Conservation (phyloP, 2,113 vertebrate genomes). For the Leiothrix lutea region DNA sequence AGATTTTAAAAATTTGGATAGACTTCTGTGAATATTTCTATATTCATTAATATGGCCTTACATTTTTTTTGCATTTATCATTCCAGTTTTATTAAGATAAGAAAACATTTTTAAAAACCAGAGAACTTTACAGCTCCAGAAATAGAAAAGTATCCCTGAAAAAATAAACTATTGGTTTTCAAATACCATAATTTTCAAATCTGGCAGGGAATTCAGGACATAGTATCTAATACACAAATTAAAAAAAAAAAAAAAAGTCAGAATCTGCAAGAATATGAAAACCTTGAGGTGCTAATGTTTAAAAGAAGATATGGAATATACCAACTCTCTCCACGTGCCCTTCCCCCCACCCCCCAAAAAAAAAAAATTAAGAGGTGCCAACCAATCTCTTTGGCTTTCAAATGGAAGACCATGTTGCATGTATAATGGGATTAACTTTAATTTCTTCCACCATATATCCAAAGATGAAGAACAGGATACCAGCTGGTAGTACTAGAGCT, state of each 20-base stretch:
- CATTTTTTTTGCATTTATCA: not conserved
- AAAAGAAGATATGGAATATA: not conserved
- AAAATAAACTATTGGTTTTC: not conserved
- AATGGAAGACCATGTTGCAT: not conserved
- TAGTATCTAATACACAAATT: not conserved
- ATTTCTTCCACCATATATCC: slow-evolving; percentile 31
- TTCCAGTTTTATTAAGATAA: accelerated
- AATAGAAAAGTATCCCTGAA: not conserved
- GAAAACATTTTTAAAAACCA: not conserved
- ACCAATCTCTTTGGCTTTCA: not conserved
- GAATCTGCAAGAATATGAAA: not conserved
- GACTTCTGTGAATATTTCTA: not conserved
- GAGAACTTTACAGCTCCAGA: not conserved
- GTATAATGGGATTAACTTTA: slow-evolving; percentile 36
- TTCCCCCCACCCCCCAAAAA: accelerated
- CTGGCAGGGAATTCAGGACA: not conserved
- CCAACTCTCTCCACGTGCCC: not conserved
- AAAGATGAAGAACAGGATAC: slow-evolving; percentile 3
- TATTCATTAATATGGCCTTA: not conserved
- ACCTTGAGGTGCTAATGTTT: not conserved
- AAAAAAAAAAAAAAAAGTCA: not conserved
- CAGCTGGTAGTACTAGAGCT: not conserved
- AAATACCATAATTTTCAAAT: not conserved
- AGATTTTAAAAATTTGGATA: not conserved
- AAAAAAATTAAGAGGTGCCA: not conserved